A percentile compares a stretch with the other conserved stretches of the same genome.
Conservation (phyloP, 2,797 vertebrate genomes). For the Galaxias olidus region DNA sequence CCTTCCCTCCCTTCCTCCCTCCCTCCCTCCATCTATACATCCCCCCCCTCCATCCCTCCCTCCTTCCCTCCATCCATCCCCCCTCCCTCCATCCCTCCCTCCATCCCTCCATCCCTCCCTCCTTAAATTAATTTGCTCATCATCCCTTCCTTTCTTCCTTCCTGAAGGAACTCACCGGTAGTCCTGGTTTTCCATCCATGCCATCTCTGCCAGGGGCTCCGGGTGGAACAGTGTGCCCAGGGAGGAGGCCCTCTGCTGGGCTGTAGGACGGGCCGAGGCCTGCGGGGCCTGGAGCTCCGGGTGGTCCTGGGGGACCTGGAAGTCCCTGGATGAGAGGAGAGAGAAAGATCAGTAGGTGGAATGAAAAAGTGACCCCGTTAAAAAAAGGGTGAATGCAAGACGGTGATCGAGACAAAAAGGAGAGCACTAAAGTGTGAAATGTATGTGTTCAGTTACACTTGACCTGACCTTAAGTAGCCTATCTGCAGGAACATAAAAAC, state of each 20-base stretch:
- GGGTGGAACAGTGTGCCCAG: conserved; percentile 58
- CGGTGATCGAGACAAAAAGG: no score
- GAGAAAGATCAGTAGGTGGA: background rate
- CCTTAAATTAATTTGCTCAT: background rate
- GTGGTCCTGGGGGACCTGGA: conserved; percentile 85
- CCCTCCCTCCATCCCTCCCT: no score
- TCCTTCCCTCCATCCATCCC: no score
- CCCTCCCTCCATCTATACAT: no score
- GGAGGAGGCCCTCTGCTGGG: conserved; percentile 38
- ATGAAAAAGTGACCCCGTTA: background rate
- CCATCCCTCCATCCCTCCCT: background rate
- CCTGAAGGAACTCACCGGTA: conserved; percentile 72
- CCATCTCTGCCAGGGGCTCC: conserved; percentile 77
- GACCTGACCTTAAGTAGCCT: no score
- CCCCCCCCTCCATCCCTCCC: no score
- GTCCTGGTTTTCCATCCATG: conserved; percentile 72
- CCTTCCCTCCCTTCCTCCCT: background rate
- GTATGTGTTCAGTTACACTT: no score
- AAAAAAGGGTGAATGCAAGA: background rate
- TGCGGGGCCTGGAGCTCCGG: conserved; percentile 78
- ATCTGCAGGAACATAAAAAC: no score
- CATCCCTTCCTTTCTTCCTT: background rate
- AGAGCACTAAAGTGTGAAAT: no score
- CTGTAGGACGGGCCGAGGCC: conserved; percentile 67
- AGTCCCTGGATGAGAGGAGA: conserved; percentile 71